Conservation (phyloP, 2,888 invertebrate species). For the Metacarcinus magister region DNA sequence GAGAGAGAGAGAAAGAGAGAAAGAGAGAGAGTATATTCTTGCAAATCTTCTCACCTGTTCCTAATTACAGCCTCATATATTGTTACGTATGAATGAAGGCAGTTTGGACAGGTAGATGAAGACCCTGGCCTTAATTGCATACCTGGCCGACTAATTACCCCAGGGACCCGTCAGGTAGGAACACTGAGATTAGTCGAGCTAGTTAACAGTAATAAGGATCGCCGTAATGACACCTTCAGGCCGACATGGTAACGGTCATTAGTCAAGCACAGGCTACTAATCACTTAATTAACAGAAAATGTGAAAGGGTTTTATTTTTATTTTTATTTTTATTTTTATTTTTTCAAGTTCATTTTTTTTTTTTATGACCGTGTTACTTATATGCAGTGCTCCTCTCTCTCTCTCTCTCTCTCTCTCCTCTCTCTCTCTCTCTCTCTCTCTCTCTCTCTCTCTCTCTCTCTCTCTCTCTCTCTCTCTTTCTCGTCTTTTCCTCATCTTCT, state of each 20-base stretch:
- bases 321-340: neutral
- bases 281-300: neutral
- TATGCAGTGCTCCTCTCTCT: neutral
- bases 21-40: neutral
- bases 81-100: neutral
- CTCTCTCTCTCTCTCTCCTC: neutral
- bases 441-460: constrained; percentile 37
- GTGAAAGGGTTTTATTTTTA: neutral
- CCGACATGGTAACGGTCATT: neutral
- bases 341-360: neutral
- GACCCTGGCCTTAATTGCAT: neutral
- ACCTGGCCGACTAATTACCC: neutral
- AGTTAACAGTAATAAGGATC: neutral
- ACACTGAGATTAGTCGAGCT: neutral
- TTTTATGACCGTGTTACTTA: neutral
- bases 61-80: neutral
- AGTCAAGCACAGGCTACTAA: neutral
- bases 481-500: neutral
- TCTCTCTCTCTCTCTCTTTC: neutral
- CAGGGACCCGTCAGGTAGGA: neutral
- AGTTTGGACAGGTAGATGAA: neutral
- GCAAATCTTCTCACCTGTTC: constrained; percentile 14
- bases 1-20: neutral
- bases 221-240: neutral
- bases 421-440: neutral